These are phyloP conservation scores for Pitangus sulphuratus DNA, from an alignment of 2,797 vertebrate genomes.

Conservation along the genomic window DNA sequence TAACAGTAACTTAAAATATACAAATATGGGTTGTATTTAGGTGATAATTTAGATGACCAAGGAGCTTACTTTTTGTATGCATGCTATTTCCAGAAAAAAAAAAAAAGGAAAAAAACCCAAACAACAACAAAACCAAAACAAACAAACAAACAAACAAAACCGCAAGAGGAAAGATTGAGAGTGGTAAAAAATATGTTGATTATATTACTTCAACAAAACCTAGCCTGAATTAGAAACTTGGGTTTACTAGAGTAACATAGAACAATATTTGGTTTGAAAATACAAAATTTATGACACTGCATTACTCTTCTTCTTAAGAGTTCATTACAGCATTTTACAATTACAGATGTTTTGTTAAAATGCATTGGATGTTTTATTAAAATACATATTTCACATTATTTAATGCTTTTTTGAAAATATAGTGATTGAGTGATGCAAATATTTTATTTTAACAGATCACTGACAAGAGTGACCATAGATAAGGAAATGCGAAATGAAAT, in stretches of 20 bases:
- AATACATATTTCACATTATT: neutral
- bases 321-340: neutral
- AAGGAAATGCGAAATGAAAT: slow-evolving; percentile 93
- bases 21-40: neutral
- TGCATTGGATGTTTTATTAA: neutral
- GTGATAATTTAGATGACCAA: neutral
- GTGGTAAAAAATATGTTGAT: neutral
- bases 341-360: neutral
- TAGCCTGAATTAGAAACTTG: neutral
- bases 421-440: neutral
- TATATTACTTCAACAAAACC: neutral
- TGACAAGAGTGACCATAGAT: slow-evolving; percentile 90
- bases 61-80: neutral
- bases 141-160: neutral
- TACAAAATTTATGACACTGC: neutral
- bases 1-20: neutral
- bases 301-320: neutral
- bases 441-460: slow-evolving; percentile 87
- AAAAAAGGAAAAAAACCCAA: too few relatives aligned
- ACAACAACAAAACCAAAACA: too few relatives aligned
- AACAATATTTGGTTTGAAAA: neutral
- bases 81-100: neutral
- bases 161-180: neutral
- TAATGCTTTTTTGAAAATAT: neutral
- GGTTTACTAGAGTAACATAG: neutral